Percentiles rank a stretch among this genome's conserved stretches.
Conservation (phyloP, 1,140 invertebrate genomes). For the Drosophila serrata region DNA sequence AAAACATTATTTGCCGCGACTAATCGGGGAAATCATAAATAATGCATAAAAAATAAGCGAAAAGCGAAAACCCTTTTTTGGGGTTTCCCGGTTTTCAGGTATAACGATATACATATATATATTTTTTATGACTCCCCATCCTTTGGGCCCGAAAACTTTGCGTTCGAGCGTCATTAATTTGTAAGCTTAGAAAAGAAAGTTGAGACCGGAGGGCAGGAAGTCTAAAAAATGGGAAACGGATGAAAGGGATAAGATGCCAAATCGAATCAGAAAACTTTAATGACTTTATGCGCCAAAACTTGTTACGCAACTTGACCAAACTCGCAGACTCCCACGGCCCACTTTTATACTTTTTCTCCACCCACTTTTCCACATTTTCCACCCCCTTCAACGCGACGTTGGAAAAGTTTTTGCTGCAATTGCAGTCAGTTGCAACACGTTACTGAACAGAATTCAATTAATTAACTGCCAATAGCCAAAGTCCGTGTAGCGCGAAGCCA, state of each 20-base stretch:
- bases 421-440: constrained; percentile 39
- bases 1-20: constrained; percentile 13
- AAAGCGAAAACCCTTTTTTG: constrained; percentile 5
- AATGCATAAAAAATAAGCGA: constrained; percentile 46
- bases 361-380: background rate
- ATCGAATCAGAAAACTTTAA: constrained; percentile 77
- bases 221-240: constrained; percentile 21
- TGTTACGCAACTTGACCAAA: constrained; percentile 51
- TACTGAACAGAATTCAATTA: constrained; percentile 71
- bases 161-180: constrained; percentile 56
- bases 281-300: constrained; percentile 78
- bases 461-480: constrained; percentile 71
- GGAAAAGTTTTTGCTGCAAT: constrained; percentile 31
- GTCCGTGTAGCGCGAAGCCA: background rate
- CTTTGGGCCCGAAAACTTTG: constrained; percentile 8
- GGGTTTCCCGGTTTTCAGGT: constrained; percentile 1
- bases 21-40: constrained; percentile 52
- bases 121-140: constrained; percentile 27
- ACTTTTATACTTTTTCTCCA: constrained; percentile 15
- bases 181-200: constrained; percentile 42
- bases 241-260: constrained; percentile 33
- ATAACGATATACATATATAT: constrained; percentile 29
- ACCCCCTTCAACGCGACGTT: background rate
- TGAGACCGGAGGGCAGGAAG: background rate
- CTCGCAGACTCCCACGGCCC: constrained; percentile 20